Percentiles rank a stretch among this genome's conserved stretches.
phyloP scores from a whole-genome alignment of 1,140 invertebrate genomes.

The Heliconius himera region DNA sequence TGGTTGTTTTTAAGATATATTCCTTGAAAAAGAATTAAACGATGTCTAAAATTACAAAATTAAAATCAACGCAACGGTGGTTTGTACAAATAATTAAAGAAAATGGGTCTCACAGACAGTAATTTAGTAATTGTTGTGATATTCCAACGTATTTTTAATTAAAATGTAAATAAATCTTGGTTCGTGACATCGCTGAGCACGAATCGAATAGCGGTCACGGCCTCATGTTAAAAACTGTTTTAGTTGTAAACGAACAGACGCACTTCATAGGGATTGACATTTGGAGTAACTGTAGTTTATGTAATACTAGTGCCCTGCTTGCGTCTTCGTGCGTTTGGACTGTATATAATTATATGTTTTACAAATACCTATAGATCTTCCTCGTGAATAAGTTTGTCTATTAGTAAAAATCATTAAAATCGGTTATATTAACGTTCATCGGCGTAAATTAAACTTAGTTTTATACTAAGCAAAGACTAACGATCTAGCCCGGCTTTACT shows the following conservation, averaged over 20 bases:
- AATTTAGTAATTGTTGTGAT: not conserved
- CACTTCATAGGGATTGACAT: conserved; percentile 10
- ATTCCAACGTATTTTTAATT: conserved; percentile 19
- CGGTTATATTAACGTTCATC: no score
- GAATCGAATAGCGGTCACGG: conserved; percentile 35
- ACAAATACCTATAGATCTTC: no score
- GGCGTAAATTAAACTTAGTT: no score
- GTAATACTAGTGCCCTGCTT: not conserved
- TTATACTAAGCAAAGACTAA: no score
- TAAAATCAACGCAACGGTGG: not conserved
- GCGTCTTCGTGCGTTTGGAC: no score
- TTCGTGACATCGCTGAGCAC: conserved; percentile 29
- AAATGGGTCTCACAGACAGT: not conserved
- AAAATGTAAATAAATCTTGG: conserved; percentile 12
- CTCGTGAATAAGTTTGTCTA: no score
- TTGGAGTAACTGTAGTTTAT: not conserved
- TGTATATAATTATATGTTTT: no score
- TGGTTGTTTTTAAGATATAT: no score
- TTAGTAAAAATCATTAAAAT: no score
- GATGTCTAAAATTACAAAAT: not conserved
- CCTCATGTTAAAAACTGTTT: conserved; percentile 22
- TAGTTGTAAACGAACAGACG: conserved; percentile 32
- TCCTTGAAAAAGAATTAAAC: no score
- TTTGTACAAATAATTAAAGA: not conserved
- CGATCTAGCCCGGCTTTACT: no score